Evolutionary conservation across 1,140 invertebrate species (phyloP), one percentile per base, ranked within the genome.

Genomic region (Lordiphosa mommai): DNA sequence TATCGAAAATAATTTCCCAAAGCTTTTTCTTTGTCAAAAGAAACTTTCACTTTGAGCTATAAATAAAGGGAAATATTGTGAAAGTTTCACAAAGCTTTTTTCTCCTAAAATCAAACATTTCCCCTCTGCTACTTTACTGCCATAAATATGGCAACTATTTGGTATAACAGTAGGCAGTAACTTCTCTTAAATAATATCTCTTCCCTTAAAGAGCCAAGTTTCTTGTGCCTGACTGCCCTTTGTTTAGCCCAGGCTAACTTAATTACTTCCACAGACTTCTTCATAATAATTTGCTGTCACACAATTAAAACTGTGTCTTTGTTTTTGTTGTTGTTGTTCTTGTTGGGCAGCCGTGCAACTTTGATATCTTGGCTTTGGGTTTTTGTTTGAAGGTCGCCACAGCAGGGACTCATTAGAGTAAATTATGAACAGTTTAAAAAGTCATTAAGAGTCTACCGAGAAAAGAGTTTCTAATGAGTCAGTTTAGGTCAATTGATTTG

Each of bases 381-480:
- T 27, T 29, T 41, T 13, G 4, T 20, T 51, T 32, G 12, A 17
- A 48, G 14, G 51, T 57, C 13, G 47, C 37, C 30, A 32, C 41
- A 27, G 6, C 20, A 13, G 17, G 14, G 34, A 43, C 70, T 74
- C 16, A 68, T 80, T 80, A 71, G 17, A 41, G 53, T 48, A 43
- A 66, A 71, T 82, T 68, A 76, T 60, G 33, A 82, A 60, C 58
- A 74, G 58, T 82, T 82, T 68, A 68, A 68, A 55, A 67, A 80
- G 41, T 64, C 40, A 59, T 82, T 61, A 71, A 16, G 30, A 29
- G 32, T 56, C 10, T 12, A 43, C 12, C 30, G n/a, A 16, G 40
- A 9, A 7, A 7, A 38, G 48, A 13, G 13, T 8, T 40, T 20
- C 0, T 10, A 6, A 12, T 1, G 36, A 41, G 59, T 37, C 4